Base-by-base conservation (phyloP, 2,113 vertebrate genomes). In the Scartelaos histophorus region DNA sequence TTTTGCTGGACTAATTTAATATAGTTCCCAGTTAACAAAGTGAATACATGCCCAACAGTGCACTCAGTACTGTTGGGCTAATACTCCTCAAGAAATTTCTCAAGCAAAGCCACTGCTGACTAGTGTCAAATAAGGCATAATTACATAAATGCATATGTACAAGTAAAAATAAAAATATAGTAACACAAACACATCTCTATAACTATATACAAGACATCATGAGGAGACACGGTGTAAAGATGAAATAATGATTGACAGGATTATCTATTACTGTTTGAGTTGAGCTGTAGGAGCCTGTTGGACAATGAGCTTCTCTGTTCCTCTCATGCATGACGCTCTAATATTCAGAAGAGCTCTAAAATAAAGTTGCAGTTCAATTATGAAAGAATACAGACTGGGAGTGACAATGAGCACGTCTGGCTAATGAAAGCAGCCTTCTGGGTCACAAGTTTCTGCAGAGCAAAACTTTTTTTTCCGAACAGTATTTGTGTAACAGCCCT, bases 401-500 rank as follows among this genome's bases (percentile, higher is more conserved):
- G 34, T 47, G 34, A 70, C 1, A 47, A 22, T 0, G 53, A 21
- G 66, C 53, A 74, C 45, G n/a, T 11, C 13, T 22, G 65, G 66
- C 78, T 3, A 68, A 66, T 73, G 47, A 72, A 66, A 74, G 19
- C 34, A 25, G 25, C 56, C 69, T 71, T 60, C 9, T 22, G 25
- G 43, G 43, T 47, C 38, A 66, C 24, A 38, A 29, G 49, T 16
- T 51, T 1, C 35, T 58, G 66, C 57, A 49, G 19, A 5, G 58
- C 43, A 70, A 67, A 45, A 56, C n/a, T 67, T 47, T n/a, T 47
- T n/a, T 64, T 71, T 75, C 53, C 2, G 46, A 54, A 76, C 56
- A 54, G 78, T 60, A 22, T 43, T 35, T 66, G 12, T 66, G 35
- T 45, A 54, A 69, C 73, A 79, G 74, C 73, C 79, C 67, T 69